phyloP scores from a whole-genome alignment of 2,888 invertebrate genomes.

The Merodon equestris region DNA sequence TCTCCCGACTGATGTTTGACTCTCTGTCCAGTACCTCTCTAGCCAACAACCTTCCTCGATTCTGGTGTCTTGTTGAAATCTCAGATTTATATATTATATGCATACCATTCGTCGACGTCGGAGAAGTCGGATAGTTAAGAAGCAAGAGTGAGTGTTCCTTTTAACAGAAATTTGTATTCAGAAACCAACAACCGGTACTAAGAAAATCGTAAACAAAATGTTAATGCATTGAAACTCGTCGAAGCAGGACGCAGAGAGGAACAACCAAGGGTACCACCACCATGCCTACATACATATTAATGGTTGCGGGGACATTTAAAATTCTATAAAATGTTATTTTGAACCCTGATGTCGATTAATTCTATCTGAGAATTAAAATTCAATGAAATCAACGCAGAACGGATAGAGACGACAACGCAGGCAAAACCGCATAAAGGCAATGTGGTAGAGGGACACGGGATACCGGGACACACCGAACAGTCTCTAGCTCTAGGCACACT shows the following conservation, averaged over 20 bases:
- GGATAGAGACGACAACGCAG: slow-evolving; percentile 42
- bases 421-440: slow-evolving; percentile 11
- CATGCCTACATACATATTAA: slow-evolving; percentile 65
- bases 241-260: slow-evolving; percentile 25
- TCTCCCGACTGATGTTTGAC: slow-evolving; percentile 6
- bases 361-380: slow-evolving; percentile 66
- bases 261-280: slow-evolving; percentile 25
- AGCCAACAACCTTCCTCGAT: slow-evolving; percentile 9
- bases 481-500: too few species aligned
- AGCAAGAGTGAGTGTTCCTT: slow-evolving; percentile 42
- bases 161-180: slow-evolving; percentile 66
- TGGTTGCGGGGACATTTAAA: slow-evolving; percentile 64
- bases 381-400: slow-evolving; percentile 64
- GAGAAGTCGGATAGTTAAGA: neutral
- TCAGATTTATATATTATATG: slow-evolving; percentile 53
- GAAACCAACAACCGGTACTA: slow-evolving; percentile 68
- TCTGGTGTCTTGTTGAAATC: slow-evolving; percentile 48
- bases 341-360: slow-evolving; percentile 68
- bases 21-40: slow-evolving; percentile 22
- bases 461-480: too few species aligned
- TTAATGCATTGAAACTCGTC: slow-evolving; percentile 67
- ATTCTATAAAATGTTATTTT: slow-evolving; percentile 66
- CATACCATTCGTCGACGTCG: slow-evolving; percentile 39
- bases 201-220: slow-evolving; percentile 69
- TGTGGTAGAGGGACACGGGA: neutral